A percentile compares a stretch with the other conserved stretches of the same genome.
phyloP scores from a whole-genome alignment of 2,888 invertebrate species.

The Neocrepidodera transversa region DNA sequence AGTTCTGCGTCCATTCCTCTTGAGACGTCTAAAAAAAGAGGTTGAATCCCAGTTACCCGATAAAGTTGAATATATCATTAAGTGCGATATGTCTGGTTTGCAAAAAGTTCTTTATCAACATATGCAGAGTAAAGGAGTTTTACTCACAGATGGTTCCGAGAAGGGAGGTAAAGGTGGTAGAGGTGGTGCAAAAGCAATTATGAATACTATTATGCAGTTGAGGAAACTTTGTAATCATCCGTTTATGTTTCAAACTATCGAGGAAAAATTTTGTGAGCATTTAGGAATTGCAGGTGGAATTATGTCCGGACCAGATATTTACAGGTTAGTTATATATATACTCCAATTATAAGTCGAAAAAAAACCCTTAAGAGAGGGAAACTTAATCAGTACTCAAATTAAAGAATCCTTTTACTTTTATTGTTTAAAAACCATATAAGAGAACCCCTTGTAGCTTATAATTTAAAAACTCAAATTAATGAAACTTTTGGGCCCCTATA shows the following conservation, averaged over 20 bases:
- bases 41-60: constrained; percentile 99
- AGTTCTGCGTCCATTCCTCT: constrained; percentile 94
- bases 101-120: constrained; percentile 95
- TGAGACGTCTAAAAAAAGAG: constrained; percentile 97
- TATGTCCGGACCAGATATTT: constrained; percentile 88
- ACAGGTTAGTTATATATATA: constrained; percentile 61
- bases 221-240: constrained; percentile 99
- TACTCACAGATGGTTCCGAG: constrained; percentile 95
- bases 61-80: constrained; percentile 98
- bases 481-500: no score
- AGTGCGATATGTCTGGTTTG: constrained; percentile 98
- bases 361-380: no score
- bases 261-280: constrained; percentile 95
- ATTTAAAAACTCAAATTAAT: no score
- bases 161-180: constrained; percentile 88
- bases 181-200: constrained; percentile 94
- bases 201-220: constrained; percentile 99
- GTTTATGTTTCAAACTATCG: constrained; percentile 98
- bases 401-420: no score
- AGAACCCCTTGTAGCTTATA: no score
- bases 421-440: no score
- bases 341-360: no score
- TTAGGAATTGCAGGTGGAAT: constrained; percentile 79
- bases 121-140: constrained; percentile 96
- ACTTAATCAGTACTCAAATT: no score